Conservation (phyloP, 2,113 vertebrate species). For the Vidua chalybeata region DNA sequence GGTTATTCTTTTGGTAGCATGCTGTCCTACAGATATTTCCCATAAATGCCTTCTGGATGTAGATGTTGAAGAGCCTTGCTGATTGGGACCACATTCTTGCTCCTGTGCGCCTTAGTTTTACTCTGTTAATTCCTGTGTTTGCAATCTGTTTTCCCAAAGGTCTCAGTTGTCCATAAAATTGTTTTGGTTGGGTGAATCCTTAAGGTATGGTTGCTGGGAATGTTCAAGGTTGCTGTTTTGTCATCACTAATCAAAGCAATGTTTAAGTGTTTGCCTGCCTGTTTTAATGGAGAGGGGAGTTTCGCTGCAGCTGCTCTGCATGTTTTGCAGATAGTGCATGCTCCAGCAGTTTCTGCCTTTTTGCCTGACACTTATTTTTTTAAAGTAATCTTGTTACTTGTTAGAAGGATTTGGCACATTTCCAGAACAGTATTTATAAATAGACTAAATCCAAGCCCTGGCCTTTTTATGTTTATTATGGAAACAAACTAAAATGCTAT, state of each 20-base stretch:
- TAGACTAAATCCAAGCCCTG: neutral
- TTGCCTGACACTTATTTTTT: neutral
- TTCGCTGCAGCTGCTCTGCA: neutral
- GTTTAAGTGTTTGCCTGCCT: neutral
- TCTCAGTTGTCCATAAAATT: neutral
- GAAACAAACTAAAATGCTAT: neutral
- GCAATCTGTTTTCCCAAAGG: neutral
- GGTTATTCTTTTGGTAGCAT: neutral
- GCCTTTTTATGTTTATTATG: neutral
- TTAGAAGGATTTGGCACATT: neutral
- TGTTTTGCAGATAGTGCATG: neutral
- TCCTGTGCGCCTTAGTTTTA: neutral
- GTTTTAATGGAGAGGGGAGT: neutral
- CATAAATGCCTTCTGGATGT: neutral
- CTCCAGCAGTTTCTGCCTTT: neutral
- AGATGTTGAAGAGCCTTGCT: neutral
- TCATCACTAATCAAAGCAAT: neutral
- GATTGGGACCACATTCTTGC: neutral
- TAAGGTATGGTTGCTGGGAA: neutral
- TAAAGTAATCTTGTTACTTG: neutral
- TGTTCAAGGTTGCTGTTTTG: neutral
- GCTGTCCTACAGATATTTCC: neutral
- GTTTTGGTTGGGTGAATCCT: neutral
- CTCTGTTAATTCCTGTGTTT: neutral
- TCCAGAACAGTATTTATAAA: neutral